Conservation (phyloP, 1,140 invertebrate genomes). For the Pseudobourletiella spinata region DNA sequence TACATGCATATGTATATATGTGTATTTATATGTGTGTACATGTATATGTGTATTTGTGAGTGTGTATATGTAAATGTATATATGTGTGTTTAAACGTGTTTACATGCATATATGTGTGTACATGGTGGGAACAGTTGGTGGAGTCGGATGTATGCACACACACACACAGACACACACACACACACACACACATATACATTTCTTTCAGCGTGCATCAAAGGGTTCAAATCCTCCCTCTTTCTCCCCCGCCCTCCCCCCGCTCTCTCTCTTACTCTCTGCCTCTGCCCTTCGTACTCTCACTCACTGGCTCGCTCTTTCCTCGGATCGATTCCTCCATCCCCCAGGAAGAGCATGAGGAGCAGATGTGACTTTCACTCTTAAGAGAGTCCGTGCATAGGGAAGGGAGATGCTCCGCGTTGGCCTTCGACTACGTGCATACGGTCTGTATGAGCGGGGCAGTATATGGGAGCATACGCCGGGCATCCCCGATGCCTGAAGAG, state of each 20-base stretch:
- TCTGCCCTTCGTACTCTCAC: too few species aligned
- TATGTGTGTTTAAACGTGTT: too few species aligned
- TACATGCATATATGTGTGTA: too few species aligned
- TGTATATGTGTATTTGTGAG: background rate
- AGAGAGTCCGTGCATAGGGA: too few species aligned
- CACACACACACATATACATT: background rate
- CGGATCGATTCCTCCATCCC: background rate
- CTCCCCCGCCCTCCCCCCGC: too few species aligned
- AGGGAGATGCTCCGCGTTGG: too few species aligned
- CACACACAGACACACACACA: background rate
- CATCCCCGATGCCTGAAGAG: too few species aligned
- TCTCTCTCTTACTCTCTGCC: too few species aligned
- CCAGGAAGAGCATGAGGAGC: background rate
- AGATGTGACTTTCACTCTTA: conserved; percentile 4
- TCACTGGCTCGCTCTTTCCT: background rate
- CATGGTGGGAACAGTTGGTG: background rate
- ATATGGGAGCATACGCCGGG: too few species aligned
- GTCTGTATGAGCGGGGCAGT: too few species aligned
- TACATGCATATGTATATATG: background rate
- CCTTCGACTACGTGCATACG: too few species aligned
- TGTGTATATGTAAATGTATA: background rate
- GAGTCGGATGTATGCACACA: background rate
- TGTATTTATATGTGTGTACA: background rate
- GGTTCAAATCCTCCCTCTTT: background rate
- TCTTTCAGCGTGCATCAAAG: background rate